Evolutionary conservation across 2,797 vertebrate species (phyloP), one percentile per base, ranked within the genome.

Genomic region (Astyanax mexicanus): DNA sequence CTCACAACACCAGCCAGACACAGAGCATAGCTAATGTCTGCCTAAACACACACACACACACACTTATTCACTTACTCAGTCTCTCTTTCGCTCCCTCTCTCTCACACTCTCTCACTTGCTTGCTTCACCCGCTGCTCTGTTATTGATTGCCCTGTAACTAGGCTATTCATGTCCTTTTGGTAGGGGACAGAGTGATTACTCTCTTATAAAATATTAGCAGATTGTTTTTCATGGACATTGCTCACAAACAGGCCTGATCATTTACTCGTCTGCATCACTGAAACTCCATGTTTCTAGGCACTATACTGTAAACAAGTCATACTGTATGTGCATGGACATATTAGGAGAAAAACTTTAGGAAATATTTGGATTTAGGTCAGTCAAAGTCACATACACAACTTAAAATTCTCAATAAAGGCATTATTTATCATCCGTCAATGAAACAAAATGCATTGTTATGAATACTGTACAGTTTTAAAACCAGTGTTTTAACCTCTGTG

Each of bases 121-220:
- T 62, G 3, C 42, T 54, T 13, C 25, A 29, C 40, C 7, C 42
- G 1, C n/a, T 76, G 71, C 84, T 85, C 86, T 89, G 85, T 87
- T 85, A 91, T 78, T 89, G 87, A 89, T 85, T 75, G 69, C 64
- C 54, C 84, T 84, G 76, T 82, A 85, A 87, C 78, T 72, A 80
- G 84, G 88, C 86, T 80, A 89, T 82, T 70, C 75, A 80, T 89
- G 90, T 86, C 86, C 85, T 89, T 89, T 90, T 88, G 89, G 84
- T 52, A 76, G 49, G 49, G 77, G 75, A 81, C 81, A 84, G 80
- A 89, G 73, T 69, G 82, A 88, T 68, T 68, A 51, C 45, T 68
- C 65, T 51, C 65, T 37, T 51, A 62, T 76, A 69, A 52, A 69
- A 76, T 69, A 69, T 70, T 49, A 45, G 23, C n/a, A 42, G 15